phyloP scores from a whole-genome alignment of 1,140 invertebrate genomes.

The Globodera rostochiensis region DNA sequence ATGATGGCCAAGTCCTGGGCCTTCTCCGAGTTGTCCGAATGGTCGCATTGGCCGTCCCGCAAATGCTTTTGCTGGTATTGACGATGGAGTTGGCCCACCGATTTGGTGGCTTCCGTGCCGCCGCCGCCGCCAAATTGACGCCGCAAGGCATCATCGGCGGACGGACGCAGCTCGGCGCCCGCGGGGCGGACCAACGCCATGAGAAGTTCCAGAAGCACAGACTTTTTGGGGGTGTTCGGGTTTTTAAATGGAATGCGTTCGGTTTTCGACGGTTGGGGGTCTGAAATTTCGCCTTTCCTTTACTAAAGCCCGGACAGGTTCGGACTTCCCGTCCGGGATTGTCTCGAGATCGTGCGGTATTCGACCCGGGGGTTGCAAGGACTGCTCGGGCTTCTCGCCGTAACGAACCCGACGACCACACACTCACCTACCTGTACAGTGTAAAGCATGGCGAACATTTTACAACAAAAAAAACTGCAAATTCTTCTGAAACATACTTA shows the following conservation, averaged over 20 bases:
- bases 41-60: slow-evolving; percentile 31
- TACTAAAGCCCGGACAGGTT: too few species aligned
- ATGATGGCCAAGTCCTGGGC: slow-evolving; percentile 56
- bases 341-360: too few species aligned
- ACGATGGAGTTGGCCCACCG: slow-evolving; percentile 11
- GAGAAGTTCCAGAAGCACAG: slow-evolving; percentile 50
- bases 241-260: not conserved
- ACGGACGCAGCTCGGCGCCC: not conserved
- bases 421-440: slow-evolving; percentile 10
- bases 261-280: not conserved
- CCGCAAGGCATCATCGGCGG: slow-evolving; percentile 5
- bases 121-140: not conserved
- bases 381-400: too few species aligned
- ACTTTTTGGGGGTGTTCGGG: slow-evolving; percentile 34
- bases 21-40: slow-evolving; percentile 50
- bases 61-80: slow-evolving; percentile 20
- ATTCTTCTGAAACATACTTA: too few species aligned
- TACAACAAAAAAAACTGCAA: not conserved
- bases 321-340: too few species aligned
- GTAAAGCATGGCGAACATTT: slow-evolving; percentile 23
- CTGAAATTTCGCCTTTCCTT: too few species aligned
- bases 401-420: not conserved
- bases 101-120: slow-evolving; percentile 1
- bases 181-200: slow-evolving; percentile 35
- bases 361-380: too few species aligned